Evolutionary conservation across 2,113 vertebrate genomes (phyloP).

Genomic region (Symphodus melops): DNA sequence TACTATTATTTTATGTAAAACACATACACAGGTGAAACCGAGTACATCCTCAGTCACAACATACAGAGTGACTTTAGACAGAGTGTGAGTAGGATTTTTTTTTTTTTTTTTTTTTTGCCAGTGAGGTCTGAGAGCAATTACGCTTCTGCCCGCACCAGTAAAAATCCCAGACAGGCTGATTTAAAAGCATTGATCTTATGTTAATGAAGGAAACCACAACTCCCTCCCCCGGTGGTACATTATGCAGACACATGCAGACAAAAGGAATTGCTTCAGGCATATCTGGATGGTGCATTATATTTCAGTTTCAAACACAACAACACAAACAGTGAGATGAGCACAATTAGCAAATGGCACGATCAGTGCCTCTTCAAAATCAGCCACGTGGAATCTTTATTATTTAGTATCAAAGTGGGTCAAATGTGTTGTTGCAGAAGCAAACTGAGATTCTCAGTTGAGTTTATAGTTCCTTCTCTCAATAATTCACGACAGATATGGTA

Average conservation of each 20-base stretch:
- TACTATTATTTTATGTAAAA: too few relatives aligned
- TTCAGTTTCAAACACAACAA: slow-evolving; percentile 22
- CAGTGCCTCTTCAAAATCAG: slow-evolving; percentile 10
- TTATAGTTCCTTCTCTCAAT: slow-evolving; percentile 46
- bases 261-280: slow-evolving; percentile 18
- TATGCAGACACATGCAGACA: slow-evolving; percentile 34
- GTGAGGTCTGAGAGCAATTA: slow-evolving; percentile 54
- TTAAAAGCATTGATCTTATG: slow-evolving; percentile 70
- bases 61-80: neutral
- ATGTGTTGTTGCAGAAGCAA: slow-evolving; percentile 18
- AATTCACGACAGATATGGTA: slow-evolving; percentile 50
- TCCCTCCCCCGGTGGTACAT: slow-evolving; percentile 2
- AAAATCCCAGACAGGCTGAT: slow-evolving; percentile 56
- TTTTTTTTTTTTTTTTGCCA: slow-evolving; percentile 21
- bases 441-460: slow-evolving; percentile 24
- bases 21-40: neutral
- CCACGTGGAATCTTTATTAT: neutral
- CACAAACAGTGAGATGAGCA: slow-evolving; percentile 11
- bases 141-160: slow-evolving; percentile 23
- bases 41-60: neutral
- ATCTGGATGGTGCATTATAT: slow-evolving; percentile 22
- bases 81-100: slow-evolving; percentile 7
- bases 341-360: neutral
- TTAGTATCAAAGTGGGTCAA: neutral
- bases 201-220: slow-evolving; percentile 50